phyloP scores from a whole-genome alignment of 2,888 invertebrate genomes.

The Lasioglossum villosulum region DNA sequence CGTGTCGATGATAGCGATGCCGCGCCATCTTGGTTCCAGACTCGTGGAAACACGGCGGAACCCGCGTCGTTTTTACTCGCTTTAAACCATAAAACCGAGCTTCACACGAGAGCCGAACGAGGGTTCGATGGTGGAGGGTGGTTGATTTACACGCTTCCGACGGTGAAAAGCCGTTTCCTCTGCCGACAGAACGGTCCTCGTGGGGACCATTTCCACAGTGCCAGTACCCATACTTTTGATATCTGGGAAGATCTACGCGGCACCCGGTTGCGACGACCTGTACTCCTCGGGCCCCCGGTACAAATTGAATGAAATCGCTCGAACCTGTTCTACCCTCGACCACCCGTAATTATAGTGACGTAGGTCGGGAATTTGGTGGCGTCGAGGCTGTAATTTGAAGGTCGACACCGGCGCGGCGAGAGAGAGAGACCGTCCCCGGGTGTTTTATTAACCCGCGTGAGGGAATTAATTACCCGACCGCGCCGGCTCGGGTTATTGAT shows the following conservation, averaged over 20 bases:
- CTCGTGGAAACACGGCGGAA: not conserved
- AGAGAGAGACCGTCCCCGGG: not conserved
- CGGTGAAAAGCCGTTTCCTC: not conserved
- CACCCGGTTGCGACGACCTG: not conserved
- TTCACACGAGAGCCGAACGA: not conserved
- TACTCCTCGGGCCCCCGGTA: not conserved
- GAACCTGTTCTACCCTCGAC: slow-evolving; percentile 38
- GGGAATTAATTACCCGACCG: not conserved
- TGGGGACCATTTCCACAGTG: not conserved
- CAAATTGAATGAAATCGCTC: slow-evolving; percentile 21
- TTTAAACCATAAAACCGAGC: not conserved
- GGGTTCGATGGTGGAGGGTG: not conserved
- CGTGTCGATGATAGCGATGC: slow-evolving; percentile 38
- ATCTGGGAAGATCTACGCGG: not conserved
- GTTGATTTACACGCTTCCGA: not conserved
- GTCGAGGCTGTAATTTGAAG: slow-evolving; percentile 51
- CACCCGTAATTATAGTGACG: slow-evolving; percentile 71
- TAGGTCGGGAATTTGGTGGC: slow-evolving; percentile 66
- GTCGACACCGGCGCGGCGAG: not conserved
- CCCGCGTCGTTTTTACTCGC: not conserved
- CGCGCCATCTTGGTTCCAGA: slow-evolving; percentile 12
- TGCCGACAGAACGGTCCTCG: not conserved
- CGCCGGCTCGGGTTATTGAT: not conserved
- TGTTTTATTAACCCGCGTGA: not conserved
- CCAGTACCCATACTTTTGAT: not conserved